Conservation (phyloP, 2,113 vertebrate genomes). For the Protobothrops flavoviridis region DNA sequence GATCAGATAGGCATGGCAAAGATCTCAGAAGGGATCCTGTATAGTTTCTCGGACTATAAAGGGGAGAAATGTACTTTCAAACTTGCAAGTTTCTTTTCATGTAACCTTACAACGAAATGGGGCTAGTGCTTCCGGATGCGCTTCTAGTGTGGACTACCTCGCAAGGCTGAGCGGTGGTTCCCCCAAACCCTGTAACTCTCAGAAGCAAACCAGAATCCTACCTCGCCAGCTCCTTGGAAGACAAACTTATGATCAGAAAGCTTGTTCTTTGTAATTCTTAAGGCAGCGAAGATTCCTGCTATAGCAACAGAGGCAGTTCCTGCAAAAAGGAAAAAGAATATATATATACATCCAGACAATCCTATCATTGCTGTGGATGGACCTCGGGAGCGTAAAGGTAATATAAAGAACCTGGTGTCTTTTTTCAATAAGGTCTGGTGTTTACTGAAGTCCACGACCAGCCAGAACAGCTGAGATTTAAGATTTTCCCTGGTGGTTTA, state of each 20-base stretch:
- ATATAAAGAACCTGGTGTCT: not conserved
- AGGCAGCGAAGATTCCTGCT: conserved; percentile 87
- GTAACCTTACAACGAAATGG: too few species aligned
- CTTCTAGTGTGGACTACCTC: not conserved
- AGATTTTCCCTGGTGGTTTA: not conserved
- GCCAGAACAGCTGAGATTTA: not conserved
- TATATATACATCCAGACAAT: not conserved
- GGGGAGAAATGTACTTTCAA: too few species aligned
- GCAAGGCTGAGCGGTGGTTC: not conserved
- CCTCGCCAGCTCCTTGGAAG: conserved; percentile 97
- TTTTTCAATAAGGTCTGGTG: not conserved
- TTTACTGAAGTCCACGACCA: not conserved
- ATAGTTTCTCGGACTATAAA: too few species aligned
- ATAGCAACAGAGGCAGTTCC: conserved; percentile 95
- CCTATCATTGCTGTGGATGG: not conserved
- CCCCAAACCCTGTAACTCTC: not conserved
- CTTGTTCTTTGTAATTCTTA: conserved; percentile 90
- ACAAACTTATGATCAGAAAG: conserved; percentile 91
- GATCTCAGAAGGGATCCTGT: too few species aligned
- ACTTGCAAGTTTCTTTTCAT: too few species aligned
- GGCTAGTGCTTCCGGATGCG: accelerated
- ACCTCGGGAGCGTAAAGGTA: not conserved
- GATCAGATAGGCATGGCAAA: too few species aligned
- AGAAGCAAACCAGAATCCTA: conserved; percentile 54
- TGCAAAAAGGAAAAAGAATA: conserved; percentile 57